These are phyloP conservation scores for Tragulus kanchil DNA, from an alignment of 2,113 vertebrate genomes.

Conservation along the genomic window DNA sequence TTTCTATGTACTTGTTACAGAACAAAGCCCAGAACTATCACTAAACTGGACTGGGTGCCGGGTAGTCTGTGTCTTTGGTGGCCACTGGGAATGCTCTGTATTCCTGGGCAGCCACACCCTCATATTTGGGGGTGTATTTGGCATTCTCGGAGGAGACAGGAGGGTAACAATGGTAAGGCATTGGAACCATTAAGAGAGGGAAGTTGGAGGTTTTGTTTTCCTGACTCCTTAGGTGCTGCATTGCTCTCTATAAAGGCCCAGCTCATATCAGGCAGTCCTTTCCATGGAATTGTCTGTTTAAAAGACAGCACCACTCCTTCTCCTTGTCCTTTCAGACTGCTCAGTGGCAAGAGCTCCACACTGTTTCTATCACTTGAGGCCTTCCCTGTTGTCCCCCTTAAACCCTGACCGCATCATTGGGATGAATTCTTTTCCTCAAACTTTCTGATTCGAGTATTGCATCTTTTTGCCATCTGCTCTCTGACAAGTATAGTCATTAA, in stretches of 20 bases:
- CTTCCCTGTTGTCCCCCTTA: rapidly evolving
- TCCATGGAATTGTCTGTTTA: neutral
- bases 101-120: neutral
- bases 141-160: neutral
- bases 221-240: neutral
- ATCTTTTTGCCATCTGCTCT: neutral
- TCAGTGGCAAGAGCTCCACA: neutral
- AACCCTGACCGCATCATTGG: neutral
- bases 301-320: rapidly evolving
- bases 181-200: neutral
- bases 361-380: neutral
- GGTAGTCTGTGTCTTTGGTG: neutral
- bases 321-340: neutral
- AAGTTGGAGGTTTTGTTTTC: neutral
- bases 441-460: rapidly evolving
- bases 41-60: rapidly evolving
- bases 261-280: neutral
- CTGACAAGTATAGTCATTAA: neutral
- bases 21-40: neutral
- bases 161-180: neutral
- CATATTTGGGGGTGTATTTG: rapidly evolving
- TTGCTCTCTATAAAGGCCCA: neutral
- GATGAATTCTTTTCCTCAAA: neutral
- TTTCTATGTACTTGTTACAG: no score
- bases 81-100: rapidly evolving